These are phyloP conservation scores for Acrocephalus scirpaceus DNA, from an alignment of 2,797 vertebrate genomes.

Conservation along the genomic window DNA sequence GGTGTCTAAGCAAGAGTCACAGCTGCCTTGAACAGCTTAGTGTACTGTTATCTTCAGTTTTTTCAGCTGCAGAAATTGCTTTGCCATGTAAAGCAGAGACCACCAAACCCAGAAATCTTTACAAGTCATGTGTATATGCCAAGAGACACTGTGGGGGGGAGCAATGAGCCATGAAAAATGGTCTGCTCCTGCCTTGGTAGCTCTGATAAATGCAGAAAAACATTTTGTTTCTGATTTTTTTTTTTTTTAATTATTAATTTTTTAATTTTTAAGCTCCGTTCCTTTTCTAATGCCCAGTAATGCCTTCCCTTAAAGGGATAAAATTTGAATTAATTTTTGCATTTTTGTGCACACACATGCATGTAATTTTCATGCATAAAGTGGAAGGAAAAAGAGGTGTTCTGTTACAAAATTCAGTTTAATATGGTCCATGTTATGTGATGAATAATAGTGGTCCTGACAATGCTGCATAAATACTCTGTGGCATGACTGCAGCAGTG, in stretches of 20 bases:
- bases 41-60: neutral
- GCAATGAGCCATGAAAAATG: neutral
- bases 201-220: neutral
- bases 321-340: neutral
- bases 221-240: neutral
- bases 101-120: neutral
- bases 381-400: neutral
- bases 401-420: neutral
- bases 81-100: neutral
- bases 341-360: neutral
- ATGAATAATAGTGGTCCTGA: neutral
- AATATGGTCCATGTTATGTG: neutral
- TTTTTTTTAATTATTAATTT: neutral
- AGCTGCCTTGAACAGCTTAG: neutral
- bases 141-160: neutral
- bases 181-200: neutral
- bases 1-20: neutral
- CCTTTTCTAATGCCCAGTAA: neutral
- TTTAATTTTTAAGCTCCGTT: neutral
- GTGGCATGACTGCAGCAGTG: neutral
- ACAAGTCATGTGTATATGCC: accelerated
- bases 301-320: neutral
- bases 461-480: neutral
- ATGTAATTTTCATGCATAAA: neutral
- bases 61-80: neutral